Conservation (phyloP, 2,113 vertebrate species). For the Myiozetetes cayanensis region DNA sequence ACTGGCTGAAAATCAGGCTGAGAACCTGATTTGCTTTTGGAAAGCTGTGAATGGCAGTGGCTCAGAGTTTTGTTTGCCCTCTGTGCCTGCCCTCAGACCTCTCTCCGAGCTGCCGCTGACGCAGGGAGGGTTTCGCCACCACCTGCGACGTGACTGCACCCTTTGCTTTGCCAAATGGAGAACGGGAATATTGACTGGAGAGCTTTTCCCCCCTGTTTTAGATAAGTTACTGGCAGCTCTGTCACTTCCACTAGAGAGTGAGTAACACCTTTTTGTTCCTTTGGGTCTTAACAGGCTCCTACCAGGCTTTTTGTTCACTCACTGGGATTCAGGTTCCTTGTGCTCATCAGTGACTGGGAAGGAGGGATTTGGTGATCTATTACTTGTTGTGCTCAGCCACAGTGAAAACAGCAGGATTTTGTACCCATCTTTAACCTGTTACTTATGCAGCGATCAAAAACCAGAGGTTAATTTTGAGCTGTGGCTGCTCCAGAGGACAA, state of each 20-base stretch:
- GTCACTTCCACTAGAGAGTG: neutral
- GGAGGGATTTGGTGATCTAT: neutral
- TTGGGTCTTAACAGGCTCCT: neutral
- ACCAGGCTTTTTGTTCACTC: neutral
- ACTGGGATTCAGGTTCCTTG: neutral
- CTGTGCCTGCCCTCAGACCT: neutral
- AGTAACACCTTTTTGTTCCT: neutral
- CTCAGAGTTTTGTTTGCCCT: neutral
- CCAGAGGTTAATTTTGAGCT: neutral
- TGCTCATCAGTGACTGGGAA: neutral
- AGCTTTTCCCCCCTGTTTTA: rapidly evolving
- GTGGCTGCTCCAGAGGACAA: neutral
- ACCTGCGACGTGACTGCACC: neutral
- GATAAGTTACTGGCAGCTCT: neutral
- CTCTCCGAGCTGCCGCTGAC: neutral
- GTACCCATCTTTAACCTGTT: neutral
- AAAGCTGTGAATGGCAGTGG: neutral
- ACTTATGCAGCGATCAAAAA: neutral
- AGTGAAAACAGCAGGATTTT: neutral
- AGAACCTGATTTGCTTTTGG: neutral
- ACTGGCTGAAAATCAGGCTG: neutral
- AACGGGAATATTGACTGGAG: neutral
- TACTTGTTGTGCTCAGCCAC: neutral
- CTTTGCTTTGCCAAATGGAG: neutral
- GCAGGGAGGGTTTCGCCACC: neutral